A percentile compares a stretch with the other conserved stretches of the same genome.
Evolutionary conservation across 2,888 invertebrate genomes (phyloP).

Genomic region (Cephus rjabovi): DNA sequence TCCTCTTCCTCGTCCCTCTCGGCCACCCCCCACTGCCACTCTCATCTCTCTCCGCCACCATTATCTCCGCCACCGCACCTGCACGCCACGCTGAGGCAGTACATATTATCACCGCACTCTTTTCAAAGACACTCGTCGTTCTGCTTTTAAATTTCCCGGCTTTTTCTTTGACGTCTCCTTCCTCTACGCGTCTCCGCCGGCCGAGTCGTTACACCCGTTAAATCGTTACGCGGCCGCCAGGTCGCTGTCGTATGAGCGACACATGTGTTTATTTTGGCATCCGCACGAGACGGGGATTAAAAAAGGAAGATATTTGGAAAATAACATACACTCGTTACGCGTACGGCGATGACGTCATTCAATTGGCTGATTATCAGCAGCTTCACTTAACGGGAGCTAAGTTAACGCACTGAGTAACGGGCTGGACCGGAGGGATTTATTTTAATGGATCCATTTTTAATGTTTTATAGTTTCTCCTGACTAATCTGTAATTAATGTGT

Average conservation of each 20-base stretch:
- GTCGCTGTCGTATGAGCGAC: slow-evolving; percentile 8
- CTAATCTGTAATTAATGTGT: not conserved
- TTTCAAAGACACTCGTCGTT: slow-evolving; percentile 2
- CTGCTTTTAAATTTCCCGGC: not conserved
- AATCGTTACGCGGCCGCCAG: slow-evolving; percentile 40
- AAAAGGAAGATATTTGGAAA: not conserved
- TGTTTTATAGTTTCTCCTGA: not conserved
- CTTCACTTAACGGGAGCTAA: not conserved
- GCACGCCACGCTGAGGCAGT: slow-evolving; percentile 49
- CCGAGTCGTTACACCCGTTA: slow-evolving; percentile 20
- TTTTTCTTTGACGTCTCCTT: not conserved
- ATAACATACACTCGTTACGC: not conserved
- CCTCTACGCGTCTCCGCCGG: not conserved
- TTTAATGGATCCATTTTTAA: not conserved
- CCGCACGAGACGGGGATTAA: not conserved
- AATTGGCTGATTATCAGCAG: not conserved
- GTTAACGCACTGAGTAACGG: not conserved
- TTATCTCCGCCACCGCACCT: slow-evolving; percentile 46
- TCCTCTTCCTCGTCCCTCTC: slow-evolving; percentile 33
- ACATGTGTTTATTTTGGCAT: slow-evolving; percentile 14
- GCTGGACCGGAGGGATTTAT: not conserved
- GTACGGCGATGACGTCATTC: not conserved
- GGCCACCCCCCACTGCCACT: slow-evolving; percentile 42
- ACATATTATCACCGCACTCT: slow-evolving; percentile 36
- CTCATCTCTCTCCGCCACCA: slow-evolving; percentile 50